Base-by-base conservation (phyloP, 2,113 vertebrate genomes). In the Apteryx mantelli region DNA sequence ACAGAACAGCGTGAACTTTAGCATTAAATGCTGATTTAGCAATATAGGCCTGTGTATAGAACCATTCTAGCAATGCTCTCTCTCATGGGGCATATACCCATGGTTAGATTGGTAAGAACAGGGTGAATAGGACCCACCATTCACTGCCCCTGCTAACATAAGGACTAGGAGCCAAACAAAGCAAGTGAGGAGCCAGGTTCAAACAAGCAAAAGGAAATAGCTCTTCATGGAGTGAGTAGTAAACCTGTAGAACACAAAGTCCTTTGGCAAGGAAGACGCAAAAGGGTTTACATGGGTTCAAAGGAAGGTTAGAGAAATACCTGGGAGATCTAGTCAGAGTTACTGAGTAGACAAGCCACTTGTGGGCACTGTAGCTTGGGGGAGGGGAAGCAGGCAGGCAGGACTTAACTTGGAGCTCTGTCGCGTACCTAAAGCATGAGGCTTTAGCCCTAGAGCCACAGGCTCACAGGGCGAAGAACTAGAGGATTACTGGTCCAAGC, bases 191-290 rank as follows among this genome's bases (percentile, higher is more conserved):
- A 82, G 52, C 12, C 65, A 64, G 7, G 52, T 32, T 89, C 8
- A 93, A 84, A 64, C 74, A 92, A 82, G 75, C n/a, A 85, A 81
- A 80, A 74, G 15, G 15, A 44, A 79, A 52, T 7, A 24, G 53
- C 26, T 74, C 66, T 52, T 95, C 78, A 53, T 0, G 0, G 22
- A 69, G 36, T 0, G 0, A 88, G 68, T n/a, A 76, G 11, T 74
- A 88, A 96, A 93, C 30, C 15, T 55, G 50, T 40, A 88, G 88
- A 93, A 94, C 79, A 96, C 82, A 86, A 96, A 95, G 93, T 94
- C 92, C 95, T 77, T 91, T 86, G 88, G 82, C 70, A 94, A 89
- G 50, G 17, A 94, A 50, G 79, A 60, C 14, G 4, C 44, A 73
- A 56, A 85, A 89, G 26, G 19, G 85, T 93, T 91, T 89, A 63